Percentiles rank a stretch among this genome's conserved stretches.
Evolutionary conservation across 2,113 vertebrate species (phyloP).

Genomic region (Gracilinanus agilis): DNA sequence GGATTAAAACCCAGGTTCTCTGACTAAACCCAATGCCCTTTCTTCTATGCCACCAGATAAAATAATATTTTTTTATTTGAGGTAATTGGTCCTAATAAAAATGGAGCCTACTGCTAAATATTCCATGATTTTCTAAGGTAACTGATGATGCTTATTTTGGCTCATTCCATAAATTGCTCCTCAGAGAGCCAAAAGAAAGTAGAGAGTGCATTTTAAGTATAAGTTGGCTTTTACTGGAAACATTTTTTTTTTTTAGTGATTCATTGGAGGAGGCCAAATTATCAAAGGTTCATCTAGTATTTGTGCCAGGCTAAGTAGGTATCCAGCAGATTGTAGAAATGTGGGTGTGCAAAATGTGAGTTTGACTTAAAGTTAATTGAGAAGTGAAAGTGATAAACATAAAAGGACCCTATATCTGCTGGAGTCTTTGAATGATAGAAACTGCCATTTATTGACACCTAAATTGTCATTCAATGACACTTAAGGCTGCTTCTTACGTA

Average conservation of each 20-base stretch:
- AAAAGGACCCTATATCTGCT: background rate
- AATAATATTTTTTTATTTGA: slow-evolving; percentile 25
- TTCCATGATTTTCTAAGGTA: slow-evolving; percentile 11
- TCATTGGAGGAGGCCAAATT: slow-evolving; percentile 24
- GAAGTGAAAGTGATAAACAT: background rate
- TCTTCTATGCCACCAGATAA: background rate
- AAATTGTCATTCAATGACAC: background rate
- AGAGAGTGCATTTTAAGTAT: background rate
- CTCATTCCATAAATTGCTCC: background rate
- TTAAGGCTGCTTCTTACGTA: background rate
- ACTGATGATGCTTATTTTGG: slow-evolving; percentile 16
- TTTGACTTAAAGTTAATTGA: background rate
- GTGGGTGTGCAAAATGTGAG: background rate
- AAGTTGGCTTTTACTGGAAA: slow-evolving; percentile 26
- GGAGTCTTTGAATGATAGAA: background rate
- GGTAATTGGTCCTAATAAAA: slow-evolving; percentile 18
- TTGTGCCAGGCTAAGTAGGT: slow-evolving; percentile 6
- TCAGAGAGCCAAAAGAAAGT: background rate
- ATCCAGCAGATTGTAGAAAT: background rate
- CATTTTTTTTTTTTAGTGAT: slow-evolving; percentile 17
- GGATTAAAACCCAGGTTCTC: background rate
- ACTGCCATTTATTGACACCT: background rate
- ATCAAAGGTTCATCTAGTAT: slow-evolving; percentile 20
- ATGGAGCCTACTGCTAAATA: slow-evolving; percentile 4
- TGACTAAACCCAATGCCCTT: background rate